These are phyloP conservation scores for Elgaria multicarinata DNA, from an alignment of 2,113 vertebrate genomes.

Conservation along the genomic window DNA sequence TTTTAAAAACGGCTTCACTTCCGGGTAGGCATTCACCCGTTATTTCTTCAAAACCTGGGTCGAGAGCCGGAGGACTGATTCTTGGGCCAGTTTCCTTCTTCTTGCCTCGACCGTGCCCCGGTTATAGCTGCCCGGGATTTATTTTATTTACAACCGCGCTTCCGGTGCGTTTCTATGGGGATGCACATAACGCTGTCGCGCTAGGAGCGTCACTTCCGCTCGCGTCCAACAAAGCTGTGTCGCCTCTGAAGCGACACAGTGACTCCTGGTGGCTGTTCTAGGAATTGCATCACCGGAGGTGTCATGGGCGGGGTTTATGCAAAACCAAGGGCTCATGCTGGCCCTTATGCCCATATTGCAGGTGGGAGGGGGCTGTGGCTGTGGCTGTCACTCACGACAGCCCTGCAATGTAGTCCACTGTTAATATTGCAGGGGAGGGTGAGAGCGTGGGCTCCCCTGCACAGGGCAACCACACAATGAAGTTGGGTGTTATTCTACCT, in stretches of 20 bases:
- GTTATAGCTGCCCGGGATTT: not conserved
- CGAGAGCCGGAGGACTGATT: fast-evolving
- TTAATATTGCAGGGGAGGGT: not conserved
- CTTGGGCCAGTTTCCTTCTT: not conserved
- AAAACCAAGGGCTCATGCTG: not conserved
- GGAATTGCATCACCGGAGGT: not conserved
- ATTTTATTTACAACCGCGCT: not conserved
- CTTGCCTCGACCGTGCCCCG: not conserved
- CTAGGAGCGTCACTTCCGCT: not conserved
- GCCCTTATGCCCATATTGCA: too few relatives aligned
- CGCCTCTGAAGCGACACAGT: not conserved
- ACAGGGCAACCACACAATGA: not conserved
- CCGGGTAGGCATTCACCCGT: not conserved
- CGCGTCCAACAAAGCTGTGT: not conserved
- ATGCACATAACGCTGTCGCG: not conserved
- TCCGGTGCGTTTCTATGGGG: not conserved
- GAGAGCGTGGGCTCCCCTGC: too few relatives aligned
- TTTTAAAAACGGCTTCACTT: not conserved
- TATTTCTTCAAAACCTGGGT: too few relatives aligned
- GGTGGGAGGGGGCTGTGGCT: too few relatives aligned
- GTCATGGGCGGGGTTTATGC: not conserved
- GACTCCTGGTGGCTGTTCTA: not conserved
- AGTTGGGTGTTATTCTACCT: not conserved
- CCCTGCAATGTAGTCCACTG: not conserved
- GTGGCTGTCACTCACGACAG: not conserved